Base-by-base conservation (phyloP, 2,888 invertebrate species). In the Podotricha telesiphe region DNA sequence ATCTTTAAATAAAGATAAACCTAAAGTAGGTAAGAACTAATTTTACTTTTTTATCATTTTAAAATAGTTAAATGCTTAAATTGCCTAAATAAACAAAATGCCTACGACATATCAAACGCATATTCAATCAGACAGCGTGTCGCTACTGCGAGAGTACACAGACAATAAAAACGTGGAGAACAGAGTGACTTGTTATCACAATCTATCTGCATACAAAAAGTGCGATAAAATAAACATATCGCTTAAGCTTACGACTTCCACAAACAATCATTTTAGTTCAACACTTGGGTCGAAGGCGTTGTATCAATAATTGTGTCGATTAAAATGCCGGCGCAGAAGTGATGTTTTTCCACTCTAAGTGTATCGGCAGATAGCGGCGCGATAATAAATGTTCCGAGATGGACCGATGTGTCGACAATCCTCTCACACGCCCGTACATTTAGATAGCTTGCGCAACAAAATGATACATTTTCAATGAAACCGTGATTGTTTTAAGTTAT, bases 221-320 rank as follows among this genome's bases (percentile, higher is more conserved):
- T 51, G 2, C 13, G 0, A n/a, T 1, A 34, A n/a, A 53, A 28
- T n/a, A 53, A 28, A n/a, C n/a, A 34, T 37, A 37, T 28, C 76
- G 76, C 75, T 65, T 4, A 22, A 65, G 61, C 64, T 48, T 47
- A 42, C 75, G n/a, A 7, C 70, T 69, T 67, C 4, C 20, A 34
- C 61, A 17, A 5, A 10, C 0, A n/a, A 58, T 37, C 68, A 68
- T 70, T 64, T 63, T 65, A 67, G 62, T 47, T 68, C 65, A 73
- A 74, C 73, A 68, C 71, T 69, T 50, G 61, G 51, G 45, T 47
- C 50, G 75, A 72, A 71, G 75, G 76, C 81, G 73, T 77, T 79
- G 78, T 81, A 83, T 84, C 85, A 82, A 82, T 88, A 85, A 85
- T 84, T 73, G 80, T 77, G 78, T 71, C 75, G 73, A 77, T 77